Base-by-base conservation (phyloP, 2,888 invertebrate genomes). In the Xylophagus ater region DNA sequence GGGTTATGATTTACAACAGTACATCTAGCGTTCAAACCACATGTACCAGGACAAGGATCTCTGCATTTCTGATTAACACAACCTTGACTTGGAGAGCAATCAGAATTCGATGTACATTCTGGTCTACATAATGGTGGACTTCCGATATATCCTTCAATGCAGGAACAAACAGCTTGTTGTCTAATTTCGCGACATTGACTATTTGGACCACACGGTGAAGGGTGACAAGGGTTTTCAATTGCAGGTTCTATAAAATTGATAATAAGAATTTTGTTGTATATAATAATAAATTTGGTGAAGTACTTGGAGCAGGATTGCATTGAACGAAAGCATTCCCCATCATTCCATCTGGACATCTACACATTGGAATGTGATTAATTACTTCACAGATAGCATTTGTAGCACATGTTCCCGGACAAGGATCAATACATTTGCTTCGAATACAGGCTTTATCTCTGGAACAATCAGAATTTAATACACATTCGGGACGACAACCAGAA, bases 151-250 rank as follows among this genome's bases (percentile, higher is more conserved):
- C 71, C 73, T 6, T 68, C 60, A 38, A 76, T 57, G 54, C 82
- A 83, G 2, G 79, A 77, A 55, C 81, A 81, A 5, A 81, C 76
- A 2, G 80, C 78, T 57, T 81, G 80, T 34, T 73, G 73, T 53
- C 81, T 81, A 3, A 74, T 62, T 46, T 71, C 69, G 47, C 78
- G 74, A 55, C 85, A 85, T 56, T 81, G 81, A 50, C 83, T 81
- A 55, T 81, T 81, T 9, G 81, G 78, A 14, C 83, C 83, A 52
- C 83, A 84, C 1, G 81, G 81, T 31, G 78, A 74, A 30, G 76
- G 73, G 43, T 64, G 64, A 46, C 73, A 70, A 23, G 74, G 73
- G 44, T 70, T 68, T 45, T 55, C 18, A 25, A 60, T 56, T 26
- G 53, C 51, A 19, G 66, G 68, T n/a, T 50, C 54, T 60, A 53